Evolutionary conservation across 2,888 invertebrate species (phyloP).

Genomic region (Drosophila meridiana): DNA sequence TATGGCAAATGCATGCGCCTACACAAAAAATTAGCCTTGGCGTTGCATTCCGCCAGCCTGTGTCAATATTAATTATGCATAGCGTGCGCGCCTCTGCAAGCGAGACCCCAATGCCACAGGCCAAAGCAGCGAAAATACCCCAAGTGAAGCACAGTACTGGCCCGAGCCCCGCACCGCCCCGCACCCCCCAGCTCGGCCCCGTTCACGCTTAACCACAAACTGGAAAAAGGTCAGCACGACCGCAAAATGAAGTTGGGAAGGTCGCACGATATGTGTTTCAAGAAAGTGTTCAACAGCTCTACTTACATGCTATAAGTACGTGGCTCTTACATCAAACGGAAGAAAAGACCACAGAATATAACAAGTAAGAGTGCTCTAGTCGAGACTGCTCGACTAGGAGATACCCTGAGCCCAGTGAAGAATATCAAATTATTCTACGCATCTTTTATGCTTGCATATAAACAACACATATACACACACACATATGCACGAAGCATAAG

Average conservation of each 20-base stretch:
- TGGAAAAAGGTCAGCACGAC: slow-evolving; percentile 28
- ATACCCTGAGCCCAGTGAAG: too few relatives aligned
- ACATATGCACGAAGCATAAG: too few relatives aligned
- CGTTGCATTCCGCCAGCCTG: slow-evolving; percentile 63
- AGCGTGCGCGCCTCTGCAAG: slow-evolving; percentile 3
- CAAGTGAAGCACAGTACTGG: neutral
- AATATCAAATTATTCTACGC: too few relatives aligned
- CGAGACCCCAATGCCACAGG: slow-evolving; percentile 9
- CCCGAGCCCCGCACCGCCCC: too few relatives aligned
- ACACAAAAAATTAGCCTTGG: slow-evolving; percentile 71
- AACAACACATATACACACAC: too few relatives aligned
- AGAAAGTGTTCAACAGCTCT: slow-evolving; percentile 25
- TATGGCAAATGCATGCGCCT: slow-evolving; percentile 67
- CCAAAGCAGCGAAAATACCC: neutral
- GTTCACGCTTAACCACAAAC: neutral
- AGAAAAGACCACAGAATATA: neutral
- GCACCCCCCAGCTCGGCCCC: too few relatives aligned
- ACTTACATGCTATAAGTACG: slow-evolving; percentile 19
- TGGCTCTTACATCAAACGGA: slow-evolving; percentile 14
- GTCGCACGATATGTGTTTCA: slow-evolving; percentile 28
- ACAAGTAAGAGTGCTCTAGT: too few relatives aligned
- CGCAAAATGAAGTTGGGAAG: slow-evolving; percentile 42
- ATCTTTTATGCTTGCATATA: too few relatives aligned
- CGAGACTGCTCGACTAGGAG: too few relatives aligned
- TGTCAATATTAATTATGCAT: slow-evolving; percentile 79